Evolutionary conservation across 2,888 invertebrate genomes (phyloP), one percentile per base, ranked within the genome.

Genomic region (Trissolcus japonicus): DNA sequence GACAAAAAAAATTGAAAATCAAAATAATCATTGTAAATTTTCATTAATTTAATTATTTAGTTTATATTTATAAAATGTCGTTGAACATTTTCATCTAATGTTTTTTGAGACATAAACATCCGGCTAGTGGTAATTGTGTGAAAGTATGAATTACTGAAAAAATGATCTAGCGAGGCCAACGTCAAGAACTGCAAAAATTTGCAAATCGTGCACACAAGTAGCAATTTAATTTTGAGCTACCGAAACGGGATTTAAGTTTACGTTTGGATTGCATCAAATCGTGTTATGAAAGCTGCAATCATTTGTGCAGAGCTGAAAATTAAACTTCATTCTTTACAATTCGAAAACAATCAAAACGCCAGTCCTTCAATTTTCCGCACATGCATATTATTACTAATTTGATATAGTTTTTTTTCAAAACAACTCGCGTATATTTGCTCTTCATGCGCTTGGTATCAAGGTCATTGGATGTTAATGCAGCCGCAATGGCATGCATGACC

Each of bases 381-480:
- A 50, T 53, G 56, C 61, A 51, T 57, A 63, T 51, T 57, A 46
- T 35, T 35, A 35, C 53, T 63, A 57, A 71, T 57, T 51, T 57
- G 57, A 71, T 63, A 71, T 35, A 71, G 43, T 63, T 72, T 66
- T 63, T 72, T 66, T 73, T 55, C 43, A 65, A 59, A 65, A 72
- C 35, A 6, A 54, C 46, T 72, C 54, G 7, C 29, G 14, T 46
- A 54, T 61, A 51, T 43, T 73, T 60, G 60, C 66, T 61, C 66
- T 29, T 48, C 60, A 50, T 60, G 46, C 56, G 60, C 11, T 17
- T 41, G 51, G 19, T n/a, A 73, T 73, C 60, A 73, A 73, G 73
- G 73, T 56, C 61, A 61, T 51, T n/a, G 66, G 61, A 75, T 75
- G 68, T 54, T 63, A 75, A 75, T 73, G 50, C 75, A 54, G 50